Base-by-base conservation (phyloP, 2,113 vertebrate species). In the Megatriorchis doriae region DNA sequence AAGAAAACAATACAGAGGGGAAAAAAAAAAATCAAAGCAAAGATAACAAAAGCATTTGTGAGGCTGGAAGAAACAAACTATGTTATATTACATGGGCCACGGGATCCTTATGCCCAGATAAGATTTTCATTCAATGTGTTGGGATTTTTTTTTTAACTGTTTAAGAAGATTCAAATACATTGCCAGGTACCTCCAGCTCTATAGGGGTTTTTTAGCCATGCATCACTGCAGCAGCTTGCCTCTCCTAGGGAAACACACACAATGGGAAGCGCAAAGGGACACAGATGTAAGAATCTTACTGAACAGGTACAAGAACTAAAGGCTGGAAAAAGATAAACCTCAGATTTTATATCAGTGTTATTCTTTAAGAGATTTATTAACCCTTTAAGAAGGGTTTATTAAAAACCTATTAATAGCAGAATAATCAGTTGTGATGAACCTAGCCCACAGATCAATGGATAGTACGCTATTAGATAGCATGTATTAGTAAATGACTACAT, bases 31-130 rank as follows among this genome's bases (percentile, higher is more conserved):
- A 96, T 95, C 87, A 96, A 98, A 97, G 91, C 81, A 85, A 75
- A 97, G 95, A 96, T 96, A 97, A 96, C 92, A 96, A 96, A 96
- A 95, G 94, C 88, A 83, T 96, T 97, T 96, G 96, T 71, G 81
- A 91, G 81, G 77, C 94, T 95, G 66, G 84, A 94, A 95, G 91
- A 97, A 97, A 97, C 94, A 97, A 97, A 95, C 93, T 92, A 93
- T 78, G 72, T 82, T 90, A 81, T 90, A 94, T 95, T 97, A 97
- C 67, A 80, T 59, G 93, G 86, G 96, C 96, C 62, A 72, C 88
- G 79, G 94, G 96, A 96, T 96, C 86, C 88, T 97, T 95, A 96
- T 3, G 21, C 59, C n/a, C 61, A 96, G 97, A 96, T 97, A 96
- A 98, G 95, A 95, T 95, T 96, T 95, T 86, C 88, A 81, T 96